Evolutionary conservation across 2,113 vertebrate genomes (phyloP), one percentile per base, ranked within the genome.

Genomic region (Cavia aperea): DNA sequence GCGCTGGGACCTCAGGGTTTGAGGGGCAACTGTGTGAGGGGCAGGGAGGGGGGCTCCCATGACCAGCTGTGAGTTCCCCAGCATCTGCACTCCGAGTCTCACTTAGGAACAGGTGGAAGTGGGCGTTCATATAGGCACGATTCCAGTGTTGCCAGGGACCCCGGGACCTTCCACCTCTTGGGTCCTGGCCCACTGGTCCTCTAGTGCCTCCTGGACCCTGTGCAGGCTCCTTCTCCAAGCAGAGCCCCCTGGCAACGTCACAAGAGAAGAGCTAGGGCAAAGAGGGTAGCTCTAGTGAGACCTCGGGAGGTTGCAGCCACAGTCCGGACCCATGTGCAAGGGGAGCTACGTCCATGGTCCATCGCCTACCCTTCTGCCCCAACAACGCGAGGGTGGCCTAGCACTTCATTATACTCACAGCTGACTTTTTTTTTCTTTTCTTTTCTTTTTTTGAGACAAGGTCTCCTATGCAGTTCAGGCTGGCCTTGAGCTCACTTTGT

Each of bases 1-100:
- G 98, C 39, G 98, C 98, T 0, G 98, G 98, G 82, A 97, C 95
- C 73, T 98, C 98, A 2, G 97, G 98, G 77, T 98, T 98, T 9
- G 97, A 99, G 95, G 84, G 95, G 0, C 98, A 98, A 96, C 68
- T 98, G 96, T 97, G 98, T 0, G 94, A 93, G 98, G 98, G 12
- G 97, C 97, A 0, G 95, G 95, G n/a, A 88, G 97, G 2, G 97
- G 97, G 2, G 97, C 97, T 1, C 90, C 84, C 97, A 97, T 98
- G 56, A 98, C 98, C 0, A 46, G 29, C 46, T 14, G 3, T 23
- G 39, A 43, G 39, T 12, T 1, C 39, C 72, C 16, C 72, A n/a
- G 95, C 79, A 97, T 97, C 43, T 90, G 96, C 13, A 96, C 97
- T 60, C 93, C 97, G 92, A 98, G 98, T 11, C 98, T 98, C 96